These are phyloP conservation scores for Pachymerium ferrugineum DNA, from an alignment of 2,888 invertebrate genomes.

Conservation along the genomic window DNA sequence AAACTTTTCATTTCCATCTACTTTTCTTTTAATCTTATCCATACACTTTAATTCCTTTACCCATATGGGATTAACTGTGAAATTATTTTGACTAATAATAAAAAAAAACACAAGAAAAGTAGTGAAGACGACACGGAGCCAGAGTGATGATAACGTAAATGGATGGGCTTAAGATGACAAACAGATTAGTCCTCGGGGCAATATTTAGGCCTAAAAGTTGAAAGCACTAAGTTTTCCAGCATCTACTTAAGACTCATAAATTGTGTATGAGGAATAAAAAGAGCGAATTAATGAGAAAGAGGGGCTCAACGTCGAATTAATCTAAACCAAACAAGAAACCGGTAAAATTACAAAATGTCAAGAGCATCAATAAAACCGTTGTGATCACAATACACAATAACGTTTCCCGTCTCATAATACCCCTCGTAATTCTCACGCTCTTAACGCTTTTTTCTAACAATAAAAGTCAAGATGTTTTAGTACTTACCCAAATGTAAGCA, in stretches of 20 bases:
- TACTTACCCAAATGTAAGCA: slow-evolving; percentile 1
- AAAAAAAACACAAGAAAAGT: neutral
- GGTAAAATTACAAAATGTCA: neutral
- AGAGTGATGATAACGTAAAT: slow-evolving; percentile 17
- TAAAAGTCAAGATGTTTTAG: neutral
- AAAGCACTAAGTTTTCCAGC: neutral
- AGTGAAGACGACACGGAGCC: neutral
- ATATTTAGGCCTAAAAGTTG: slow-evolving; percentile 22
- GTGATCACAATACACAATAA: too few species aligned
- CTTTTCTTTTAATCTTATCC: neutral
- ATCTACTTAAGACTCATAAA: slow-evolving; percentile 22
- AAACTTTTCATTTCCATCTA: neutral
- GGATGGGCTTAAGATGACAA: slow-evolving; percentile 25
- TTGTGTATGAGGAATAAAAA: slow-evolving; percentile 7
- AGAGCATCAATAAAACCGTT: too few species aligned
- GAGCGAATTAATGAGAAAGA: neutral
- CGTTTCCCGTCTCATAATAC: too few species aligned
- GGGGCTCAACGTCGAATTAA: neutral
- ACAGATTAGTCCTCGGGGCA: slow-evolving; percentile 18
- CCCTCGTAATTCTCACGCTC: neutral
- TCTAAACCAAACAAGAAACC: neutral
- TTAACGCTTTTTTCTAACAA: neutral
- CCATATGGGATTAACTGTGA: neutral
- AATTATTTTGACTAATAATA: neutral
- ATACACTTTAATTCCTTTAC: neutral